Evolutionary conservation across 2,113 vertebrate genomes (phyloP).

Genomic region (Diphyllodes magnificus): DNA sequence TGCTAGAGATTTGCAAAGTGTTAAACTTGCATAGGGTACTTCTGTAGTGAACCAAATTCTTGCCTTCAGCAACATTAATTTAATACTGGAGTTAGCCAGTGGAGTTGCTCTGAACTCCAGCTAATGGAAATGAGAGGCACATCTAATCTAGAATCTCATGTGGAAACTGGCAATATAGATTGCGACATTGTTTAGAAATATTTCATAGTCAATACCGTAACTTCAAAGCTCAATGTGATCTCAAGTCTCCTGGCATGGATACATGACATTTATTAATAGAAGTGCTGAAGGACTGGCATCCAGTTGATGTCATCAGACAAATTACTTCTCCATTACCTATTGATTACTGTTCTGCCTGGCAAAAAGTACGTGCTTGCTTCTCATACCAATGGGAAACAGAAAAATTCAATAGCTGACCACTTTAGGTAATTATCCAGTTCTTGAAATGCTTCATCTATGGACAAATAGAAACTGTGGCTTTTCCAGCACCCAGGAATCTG

Average conservation of each 20-base stretch:
- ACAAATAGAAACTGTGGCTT: neutral
- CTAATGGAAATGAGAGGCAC: neutral
- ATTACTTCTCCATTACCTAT: conserved; percentile 36
- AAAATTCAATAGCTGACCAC: conserved; percentile 14
- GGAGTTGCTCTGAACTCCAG: neutral
- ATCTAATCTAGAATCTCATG: neutral
- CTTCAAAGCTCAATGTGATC: conserved; percentile 29
- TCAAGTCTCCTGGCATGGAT: neutral
- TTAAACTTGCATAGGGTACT: neutral
- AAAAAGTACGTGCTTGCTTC: neutral
- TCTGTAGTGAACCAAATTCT: neutral
- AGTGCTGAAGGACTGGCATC: conserved; percentile 16
- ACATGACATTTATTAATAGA: conserved; percentile 23
- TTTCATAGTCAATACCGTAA: neutral
- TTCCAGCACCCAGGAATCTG: neutral
- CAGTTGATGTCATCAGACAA: conserved; percentile 18
- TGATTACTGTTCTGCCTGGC: conserved; percentile 10
- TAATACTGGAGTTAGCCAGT: neutral
- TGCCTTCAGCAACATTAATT: neutral
- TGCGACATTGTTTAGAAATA: conserved; percentile 32
- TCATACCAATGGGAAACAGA: neutral
- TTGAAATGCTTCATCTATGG: neutral
- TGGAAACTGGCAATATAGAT: neutral
- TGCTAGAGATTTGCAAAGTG: neutral
- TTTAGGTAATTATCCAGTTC: neutral